Base-by-base conservation (phyloP, 2,113 vertebrate species). In the Xyrauchen texanus region DNA sequence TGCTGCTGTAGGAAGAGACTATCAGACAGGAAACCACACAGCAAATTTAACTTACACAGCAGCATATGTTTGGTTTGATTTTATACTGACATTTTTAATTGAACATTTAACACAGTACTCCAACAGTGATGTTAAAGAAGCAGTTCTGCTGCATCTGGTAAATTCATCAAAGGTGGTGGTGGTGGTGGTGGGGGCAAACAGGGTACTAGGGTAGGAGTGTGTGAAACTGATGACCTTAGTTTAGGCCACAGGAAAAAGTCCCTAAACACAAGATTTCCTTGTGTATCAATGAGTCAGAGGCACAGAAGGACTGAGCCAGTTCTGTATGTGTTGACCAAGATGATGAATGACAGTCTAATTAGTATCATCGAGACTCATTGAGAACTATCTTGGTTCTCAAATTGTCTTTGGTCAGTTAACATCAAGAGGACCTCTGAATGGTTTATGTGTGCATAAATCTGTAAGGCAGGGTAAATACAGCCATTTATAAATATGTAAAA, bases 301-400 rank as follows among this genome's bases (percentile, higher is more conserved):
- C 55, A 58, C 55, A 58, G 13, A 7, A 58, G 13, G 55, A 58
- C 62, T 55, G 61, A 65, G 12, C 21, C 16, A 51, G 15, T 34
- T 46, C 55, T 60, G 46, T 60, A 72, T 60, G 55, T 34, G 4
- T 45, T 44, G 0, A 34, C 53, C 73, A 42, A 55, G 47, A 76
- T 76, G 49, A 76, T 76, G 62, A 76, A 76, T 45, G 62, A 34
- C 70, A 11, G 70, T 49, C 10, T 34, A 76, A 76, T 76, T 76
- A 74, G 21, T 51, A 61, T 63, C 6, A 51, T 63, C n/a, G 2
- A 0, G 15, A 52, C 16, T 65, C 15, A 53, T 63, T n/a, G n/a
- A n/a, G n/a, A n/a, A n/a, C n/a, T n/a, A n/a, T n/a, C n/a, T 64
- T 4, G 8, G 11, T 53, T 76, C 16, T 42, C 47, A 75, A 61